Conservation (phyloP, 2,113 vertebrate species). For the Carassius gibelio region DNA sequence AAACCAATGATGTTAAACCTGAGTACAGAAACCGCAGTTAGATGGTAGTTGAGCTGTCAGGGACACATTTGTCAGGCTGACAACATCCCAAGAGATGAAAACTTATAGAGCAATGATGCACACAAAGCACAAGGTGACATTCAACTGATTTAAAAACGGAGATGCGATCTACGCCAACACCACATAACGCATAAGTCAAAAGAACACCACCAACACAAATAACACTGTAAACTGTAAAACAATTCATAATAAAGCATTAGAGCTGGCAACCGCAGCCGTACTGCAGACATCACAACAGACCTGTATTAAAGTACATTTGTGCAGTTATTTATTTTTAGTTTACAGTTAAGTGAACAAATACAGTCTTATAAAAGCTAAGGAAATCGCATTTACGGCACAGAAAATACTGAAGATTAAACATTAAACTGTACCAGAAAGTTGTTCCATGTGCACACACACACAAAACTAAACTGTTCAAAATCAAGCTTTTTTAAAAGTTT, state of each 20-base stretch:
- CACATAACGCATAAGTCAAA: not conserved
- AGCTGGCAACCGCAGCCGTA: not conserved
- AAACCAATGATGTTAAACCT: not conserved
- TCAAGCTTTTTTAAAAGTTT: not conserved
- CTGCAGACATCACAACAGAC: not conserved
- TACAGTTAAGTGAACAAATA: not conserved
- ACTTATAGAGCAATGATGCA: not conserved
- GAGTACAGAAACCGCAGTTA: not conserved
- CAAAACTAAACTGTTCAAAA: not conserved
- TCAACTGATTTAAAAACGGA: constrained; percentile 6
- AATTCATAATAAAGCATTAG: not conserved
- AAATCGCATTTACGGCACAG: not conserved
- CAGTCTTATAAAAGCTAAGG: not conserved
- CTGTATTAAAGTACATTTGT: not conserved
- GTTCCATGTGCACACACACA: not conserved
- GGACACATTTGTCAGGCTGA: not conserved
- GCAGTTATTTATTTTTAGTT: not conserved
- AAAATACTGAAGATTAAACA: not conserved
- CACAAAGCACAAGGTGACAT: constrained; percentile 13
- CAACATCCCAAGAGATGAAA: not conserved
- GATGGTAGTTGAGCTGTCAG: not conserved
- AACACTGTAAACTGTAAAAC: not conserved
- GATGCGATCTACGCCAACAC: not conserved
- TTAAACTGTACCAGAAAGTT: not conserved
- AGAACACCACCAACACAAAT: not conserved